Conservation (phyloP, 30 jellyfish, hydroid and myxozoan genomes). For the Aurelia coerulea region DNA sequence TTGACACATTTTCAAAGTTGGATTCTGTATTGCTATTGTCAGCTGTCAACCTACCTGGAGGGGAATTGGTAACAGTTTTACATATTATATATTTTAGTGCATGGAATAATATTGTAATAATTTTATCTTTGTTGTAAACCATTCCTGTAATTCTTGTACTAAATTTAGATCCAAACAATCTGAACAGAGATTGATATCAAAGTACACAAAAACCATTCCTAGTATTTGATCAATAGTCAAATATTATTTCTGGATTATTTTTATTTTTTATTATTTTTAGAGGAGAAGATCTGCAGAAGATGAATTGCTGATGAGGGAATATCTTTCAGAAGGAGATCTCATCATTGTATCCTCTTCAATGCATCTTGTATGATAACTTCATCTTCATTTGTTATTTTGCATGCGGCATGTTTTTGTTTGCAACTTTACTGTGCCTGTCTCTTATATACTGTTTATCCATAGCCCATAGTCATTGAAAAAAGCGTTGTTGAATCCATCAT, state of each 20-base stretch:
- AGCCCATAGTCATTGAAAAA: no score
- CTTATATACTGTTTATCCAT: no score
- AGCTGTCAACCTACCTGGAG: slow-evolving; percentile 99
- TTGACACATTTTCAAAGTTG: slow-evolving; percentile 92
- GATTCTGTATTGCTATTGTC: slow-evolving; percentile 94
- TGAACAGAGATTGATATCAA: no score
- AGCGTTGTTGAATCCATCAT: no score
- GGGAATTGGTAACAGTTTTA: slow-evolving; percentile 80
- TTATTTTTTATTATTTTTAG: slow-evolving; percentile 17
- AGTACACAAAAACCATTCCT: no score
- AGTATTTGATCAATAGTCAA: no score
- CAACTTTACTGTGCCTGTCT: no score
- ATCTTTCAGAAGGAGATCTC: slow-evolving; percentile 95
- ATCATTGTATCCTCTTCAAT: slow-evolving; percentile 68
- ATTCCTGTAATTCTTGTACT: no score
- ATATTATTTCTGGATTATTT: no score
- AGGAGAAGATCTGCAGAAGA: slow-evolving; percentile 96
- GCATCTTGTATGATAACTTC: neutral
- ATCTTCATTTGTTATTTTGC: neutral
- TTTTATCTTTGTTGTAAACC: no score
- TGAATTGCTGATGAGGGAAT: slow-evolving; percentile 96
- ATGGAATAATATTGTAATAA: no score
- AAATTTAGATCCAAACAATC: no score
- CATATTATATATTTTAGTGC: neutral
- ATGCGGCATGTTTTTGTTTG: neutral